These are phyloP conservation scores for Cartodere bifasciata DNA, from an alignment of 2,888 invertebrate species.

Conservation along the genomic window DNA sequence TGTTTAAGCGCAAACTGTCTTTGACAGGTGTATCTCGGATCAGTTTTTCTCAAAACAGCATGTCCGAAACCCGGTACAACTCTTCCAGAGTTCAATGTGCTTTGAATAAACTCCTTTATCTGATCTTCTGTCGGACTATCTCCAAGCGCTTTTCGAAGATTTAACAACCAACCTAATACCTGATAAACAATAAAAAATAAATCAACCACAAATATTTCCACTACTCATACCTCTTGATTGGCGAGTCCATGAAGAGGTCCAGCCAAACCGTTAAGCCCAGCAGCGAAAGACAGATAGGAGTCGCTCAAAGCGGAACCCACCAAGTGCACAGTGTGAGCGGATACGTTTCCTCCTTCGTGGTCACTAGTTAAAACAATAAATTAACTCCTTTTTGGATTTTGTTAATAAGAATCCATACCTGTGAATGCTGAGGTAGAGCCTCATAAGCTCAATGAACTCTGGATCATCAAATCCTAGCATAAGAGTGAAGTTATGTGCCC, in stretches of 20 bases:
- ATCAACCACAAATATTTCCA: too few relatives aligned
- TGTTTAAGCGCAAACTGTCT: slow-evolving; percentile 78
- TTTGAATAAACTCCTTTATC: slow-evolving; percentile 47
- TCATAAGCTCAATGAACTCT: slow-evolving; percentile 67
- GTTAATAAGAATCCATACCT: slow-evolving; percentile 23
- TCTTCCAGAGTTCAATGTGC: slow-evolving; percentile 63
- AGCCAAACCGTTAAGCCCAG: slow-evolving; percentile 77
- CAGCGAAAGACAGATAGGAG: slow-evolving; percentile 74
- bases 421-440: slow-evolving; percentile 77
- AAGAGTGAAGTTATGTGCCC: slow-evolving; percentile 70
- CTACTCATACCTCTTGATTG: slow-evolving; percentile 55
- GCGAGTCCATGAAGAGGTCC: slow-evolving; percentile 84
- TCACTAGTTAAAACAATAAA: slow-evolving; percentile 41
- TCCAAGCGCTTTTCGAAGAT: slow-evolving; percentile 31
- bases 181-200: too few relatives aligned
- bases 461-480: slow-evolving; percentile 62
- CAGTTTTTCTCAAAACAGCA: slow-evolving; percentile 79
- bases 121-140: slow-evolving; percentile 49
- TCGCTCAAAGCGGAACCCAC: slow-evolving; percentile 80
- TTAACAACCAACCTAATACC: slow-evolving; percentile 37
- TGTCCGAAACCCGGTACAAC: slow-evolving; percentile 86
- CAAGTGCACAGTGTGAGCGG: slow-evolving; percentile 78
- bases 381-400: slow-evolving; percentile 5
- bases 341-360: slow-evolving; percentile 85
- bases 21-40: slow-evolving; percentile 70